Evolutionary conservation across 2,113 vertebrate species (phyloP), one percentile per base, ranked within the genome.

Genomic region (Cynocephalus volans): DNA sequence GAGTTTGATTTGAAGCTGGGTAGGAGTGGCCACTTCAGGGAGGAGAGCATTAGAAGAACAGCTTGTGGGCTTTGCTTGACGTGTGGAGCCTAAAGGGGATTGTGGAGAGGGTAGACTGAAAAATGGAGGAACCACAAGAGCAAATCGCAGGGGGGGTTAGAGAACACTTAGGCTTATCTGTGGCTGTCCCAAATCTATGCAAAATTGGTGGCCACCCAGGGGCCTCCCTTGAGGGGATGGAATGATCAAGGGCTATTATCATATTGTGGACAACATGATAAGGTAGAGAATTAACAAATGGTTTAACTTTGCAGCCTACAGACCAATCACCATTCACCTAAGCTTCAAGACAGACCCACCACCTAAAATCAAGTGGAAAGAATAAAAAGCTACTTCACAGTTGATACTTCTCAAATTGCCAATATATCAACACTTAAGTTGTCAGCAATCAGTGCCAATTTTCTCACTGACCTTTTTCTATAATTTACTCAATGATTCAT

Each of bases 401-500:
- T 48, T 62, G 64, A 36, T 80, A 50, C 21, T 75, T 95, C 64
- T 80, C 90, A 75, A 33, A 48, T 92, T 75, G 28, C 75, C 45
- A 79, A 80, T 31, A 80, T 26, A 85, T 5, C 69, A 93, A 79
- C 19, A 36, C 85, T 52, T 28, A 77, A 73, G 56, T 79, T 93
- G 73, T n/a, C 10, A 14, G 36, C 48, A 85, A 45, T 80, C 65
- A 45, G 21, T 80, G 65, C 18, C 76, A 91, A 0, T 15, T 77
- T 80, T 81, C 62, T 95, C 45, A 58, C 11, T 72, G 41, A 36
- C 28, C 48, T 80, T 89, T 81, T 81, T 77, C 79, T 85, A 82
- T 50, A 76, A 82, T 84, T 84, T 93, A 65, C 6, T 60, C 79
- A 86, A 18, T 86, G 33, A 45, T 89, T 95, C 89, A 23, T 45